Evolutionary conservation across 2,888 invertebrate species (phyloP).

Genomic region (Tetanocera ferruginea): DNA sequence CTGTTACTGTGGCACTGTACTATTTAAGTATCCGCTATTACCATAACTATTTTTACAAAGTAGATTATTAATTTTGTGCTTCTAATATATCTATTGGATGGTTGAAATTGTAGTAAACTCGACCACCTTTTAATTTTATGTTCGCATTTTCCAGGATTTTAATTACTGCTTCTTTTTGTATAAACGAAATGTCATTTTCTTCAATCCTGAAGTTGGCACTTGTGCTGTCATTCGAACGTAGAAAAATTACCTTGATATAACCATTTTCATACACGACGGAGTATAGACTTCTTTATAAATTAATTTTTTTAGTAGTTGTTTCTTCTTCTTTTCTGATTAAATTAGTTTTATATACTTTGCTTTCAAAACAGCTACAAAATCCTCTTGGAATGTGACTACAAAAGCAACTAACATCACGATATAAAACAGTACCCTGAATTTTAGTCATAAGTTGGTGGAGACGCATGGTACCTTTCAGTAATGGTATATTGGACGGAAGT

Average conservation of each 20-base stretch:
- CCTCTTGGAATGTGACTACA: conserved; percentile 37
- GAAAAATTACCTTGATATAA: conserved; percentile 24
- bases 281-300: conserved; percentile 38
- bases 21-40: conserved; percentile 38
- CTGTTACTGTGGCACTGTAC: too few species aligned
- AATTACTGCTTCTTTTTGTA: conserved; percentile 40
- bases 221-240: conserved; percentile 38
- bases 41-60: conserved; percentile 35
- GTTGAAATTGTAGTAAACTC: too few species aligned
- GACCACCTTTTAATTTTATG: too few species aligned
- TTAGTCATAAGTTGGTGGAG: conserved; percentile 39
- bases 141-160: too few species aligned
- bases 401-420: conserved; percentile 39
- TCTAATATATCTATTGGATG: too few species aligned
- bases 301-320: conserved; percentile 36
- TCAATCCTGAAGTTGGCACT: conserved; percentile 38
- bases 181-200: conserved; percentile 39
- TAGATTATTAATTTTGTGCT: background rate
- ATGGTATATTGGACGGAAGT: conserved; percentile 39
- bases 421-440: conserved; percentile 37
- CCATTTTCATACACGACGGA: background rate
- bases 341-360: conserved; percentile 38
- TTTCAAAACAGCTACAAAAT: conserved; percentile 38
- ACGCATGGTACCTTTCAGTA: conserved; percentile 38
- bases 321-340: conserved; percentile 35